Percentiles rank a stretch among this genome's conserved stretches.
These are phyloP conservation scores for Oncopodura yosiiana DNA, from an alignment of 1,140 invertebrate species.

Conservation along the genomic window DNA sequence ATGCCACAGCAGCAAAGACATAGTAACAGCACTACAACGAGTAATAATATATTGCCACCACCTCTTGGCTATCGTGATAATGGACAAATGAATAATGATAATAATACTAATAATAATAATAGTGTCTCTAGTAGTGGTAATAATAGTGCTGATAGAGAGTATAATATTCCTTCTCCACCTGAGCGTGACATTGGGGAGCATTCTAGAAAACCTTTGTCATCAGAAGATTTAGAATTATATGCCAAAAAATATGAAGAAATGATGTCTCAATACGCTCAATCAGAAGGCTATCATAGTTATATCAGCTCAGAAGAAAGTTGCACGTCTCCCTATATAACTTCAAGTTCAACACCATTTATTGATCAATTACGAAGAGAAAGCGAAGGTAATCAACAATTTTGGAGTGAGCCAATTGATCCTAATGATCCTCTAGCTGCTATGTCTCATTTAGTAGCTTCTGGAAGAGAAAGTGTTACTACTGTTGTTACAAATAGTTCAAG, in stretches of 20 bases:
- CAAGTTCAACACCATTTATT: slow-evolving; percentile 58
- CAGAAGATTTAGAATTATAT: slow-evolving; percentile 61
- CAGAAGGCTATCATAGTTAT: slow-evolving; percentile 71
- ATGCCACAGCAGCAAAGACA: slow-evolving; percentile 3
- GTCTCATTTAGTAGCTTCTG: slow-evolving; percentile 36
- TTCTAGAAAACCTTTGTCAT: slow-evolving; percentile 47
- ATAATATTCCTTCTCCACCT: slow-evolving; percentile 62
- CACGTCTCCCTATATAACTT: slow-evolving; percentile 57
- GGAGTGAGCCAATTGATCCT: slow-evolving; percentile 21
- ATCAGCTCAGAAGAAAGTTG: slow-evolving; percentile 61
- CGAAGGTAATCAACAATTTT: slow-evolving; percentile 32
- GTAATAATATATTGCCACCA: slow-evolving; percentile 31
- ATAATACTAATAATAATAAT: slow-evolving; percentile 4
- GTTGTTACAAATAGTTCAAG: slow-evolving; percentile 44
- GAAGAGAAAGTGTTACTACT: slow-evolving; percentile 56
- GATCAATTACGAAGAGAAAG: slow-evolving; percentile 49
- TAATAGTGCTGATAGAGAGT: slow-evolving; percentile 54
- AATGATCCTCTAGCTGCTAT: slow-evolving; percentile 21
- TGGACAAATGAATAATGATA: slow-evolving; percentile 8
- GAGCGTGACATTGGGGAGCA: slow-evolving; percentile 52
- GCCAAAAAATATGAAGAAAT: slow-evolving; percentile 52
- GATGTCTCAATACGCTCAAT: slow-evolving; percentile 59
- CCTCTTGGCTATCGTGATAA: slow-evolving; percentile 29
- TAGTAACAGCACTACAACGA: too few species aligned
- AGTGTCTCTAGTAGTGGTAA: slow-evolving; percentile 47